Percentiles rank a stretch among this genome's conserved stretches.
Conservation (phyloP, 2,113 vertebrate genomes). For the Etheostoma spectabile region DNA sequence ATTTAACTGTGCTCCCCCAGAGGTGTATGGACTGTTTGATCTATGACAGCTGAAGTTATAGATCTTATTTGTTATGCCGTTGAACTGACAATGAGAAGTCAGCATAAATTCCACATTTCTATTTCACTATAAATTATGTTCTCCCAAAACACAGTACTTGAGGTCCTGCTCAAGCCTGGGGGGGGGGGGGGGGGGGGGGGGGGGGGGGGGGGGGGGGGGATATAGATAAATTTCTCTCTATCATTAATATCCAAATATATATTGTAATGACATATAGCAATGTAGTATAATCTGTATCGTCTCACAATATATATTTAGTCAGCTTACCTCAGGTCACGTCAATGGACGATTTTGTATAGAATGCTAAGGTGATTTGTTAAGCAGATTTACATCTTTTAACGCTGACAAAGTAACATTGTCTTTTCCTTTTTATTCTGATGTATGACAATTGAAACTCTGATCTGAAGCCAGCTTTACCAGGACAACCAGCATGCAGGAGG, state of each 20-base stretch:
- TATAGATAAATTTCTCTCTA: not conserved
- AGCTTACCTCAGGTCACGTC: not conserved
- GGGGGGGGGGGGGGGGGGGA: not conserved
- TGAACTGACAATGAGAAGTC: not conserved
- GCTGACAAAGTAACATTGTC: not conserved
- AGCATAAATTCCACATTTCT: not conserved
- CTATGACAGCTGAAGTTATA: too few relatives aligned
- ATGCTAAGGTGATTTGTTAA: not conserved
- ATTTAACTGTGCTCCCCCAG: not conserved
- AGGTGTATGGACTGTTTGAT: not conserved
- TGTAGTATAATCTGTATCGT: not conserved
- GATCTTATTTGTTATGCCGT: too few relatives aligned
- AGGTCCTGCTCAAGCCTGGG: not conserved
- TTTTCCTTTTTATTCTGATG: constrained; percentile 11
- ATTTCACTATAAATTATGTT: not conserved
- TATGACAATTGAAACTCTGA: constrained; percentile 2
- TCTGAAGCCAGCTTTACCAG: not conserved
- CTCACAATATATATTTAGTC: not conserved
- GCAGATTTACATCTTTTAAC: not conserved
- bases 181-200: not conserved
- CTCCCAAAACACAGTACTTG: not conserved
- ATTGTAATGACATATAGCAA: not conserved
- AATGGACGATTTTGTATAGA: not conserved
- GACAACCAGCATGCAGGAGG: constrained; percentile 88
- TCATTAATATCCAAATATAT: not conserved